Evolutionary conservation across 2,113 vertebrate genomes (phyloP), one percentile per base, ranked within the genome.

Genomic region (Tragelaphus buxtoni): DNA sequence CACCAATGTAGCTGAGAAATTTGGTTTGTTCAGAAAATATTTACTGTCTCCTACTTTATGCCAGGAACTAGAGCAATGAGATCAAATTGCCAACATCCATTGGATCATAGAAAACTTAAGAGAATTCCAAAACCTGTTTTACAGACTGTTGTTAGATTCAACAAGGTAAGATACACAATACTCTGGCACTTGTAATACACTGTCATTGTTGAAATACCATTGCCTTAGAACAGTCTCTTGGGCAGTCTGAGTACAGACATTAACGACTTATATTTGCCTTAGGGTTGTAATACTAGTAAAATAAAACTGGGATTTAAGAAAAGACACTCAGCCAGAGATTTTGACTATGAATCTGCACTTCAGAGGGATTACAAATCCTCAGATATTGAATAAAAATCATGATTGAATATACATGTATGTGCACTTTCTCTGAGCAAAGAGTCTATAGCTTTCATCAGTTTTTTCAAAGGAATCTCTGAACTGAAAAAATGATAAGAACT

Each of bases 401-500:
- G 55, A 12, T 51, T 90, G 88, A 92, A 91, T 94, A 69, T 47
- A 61, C n/a, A 88, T 8, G 3, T n/a, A 85, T 53, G 17, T 72
- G n/a, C 5, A 58, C n/a, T 77, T 95, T 72, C 91, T 47, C 53
- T 77, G 32, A 97, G 61, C 56, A 88, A 97, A 84, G 18, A 9
- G 7, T 77, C 28, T 30, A 91, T 3, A 95, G 55, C 86, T 95
- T 97, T 93, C 55, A 95, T 96, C 49, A 26, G 35, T 80, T 45
- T 80, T 95, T 94, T 91, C 91, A 98, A 97, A 91, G 58, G 39
- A 79, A 86, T 95, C 63, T 97, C 51, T 96, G 83, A 92, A 96
- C 65, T 94, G 83, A 61, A 85, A 88, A 82, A 81, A 39, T 24
- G 20, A 39, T 91, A 76, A 96, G 65, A 96, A 88, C 47, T 9